Evolutionary conservation across 2,888 invertebrate genomes (phyloP), one percentile per base, ranked within the genome.

Genomic region (Cenopis cana): DNA sequence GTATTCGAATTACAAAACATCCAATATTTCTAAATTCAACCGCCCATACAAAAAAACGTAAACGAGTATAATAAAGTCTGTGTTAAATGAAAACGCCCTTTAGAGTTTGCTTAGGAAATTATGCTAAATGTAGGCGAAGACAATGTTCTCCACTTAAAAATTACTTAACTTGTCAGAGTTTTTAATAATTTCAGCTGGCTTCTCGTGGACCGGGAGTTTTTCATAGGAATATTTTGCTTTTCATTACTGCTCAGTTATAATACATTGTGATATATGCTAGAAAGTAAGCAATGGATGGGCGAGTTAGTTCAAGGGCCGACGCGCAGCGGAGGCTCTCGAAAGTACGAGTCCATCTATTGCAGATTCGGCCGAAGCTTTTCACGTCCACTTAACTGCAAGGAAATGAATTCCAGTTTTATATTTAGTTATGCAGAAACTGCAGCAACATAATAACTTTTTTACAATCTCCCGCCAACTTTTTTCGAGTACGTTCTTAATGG

Each of bases 141-240:
- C 56, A 70, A 24, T 70, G 59, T 70, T 59, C 52, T 17, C 65
- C 69, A 59, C 69, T 70, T 69, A 65, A 69, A 64, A 59, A 59
- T 52, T 52, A 69, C 65, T 65, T 69, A 64, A 38, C 64, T 41
- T 65, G 65, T 46, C 50, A 24, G 55, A 55, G 6, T 55, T 54
- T 60, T 65, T 41, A 65, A 65, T 65, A 55, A 55, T 65, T 24
- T 65, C n/a, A 54, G 1, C 33, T 62, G 29, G 36, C 38, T 36
- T 50, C 10, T 33, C 33, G 55, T n/a, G 18, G 20, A 17, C 14
- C 18, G 12, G 50, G 10, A 4, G n/a, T 2, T n/a, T 49, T 5
- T 49, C 1, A 46, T 6, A 41, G 14, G 12, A 24, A 60, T 41
- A 0, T 38, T 49, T 61, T 33, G 8, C 49, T 6, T 50, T 36